Evolutionary conservation across 2,888 invertebrate genomes (phyloP).

Genomic region (Tolmerus cingulatus): DNA sequence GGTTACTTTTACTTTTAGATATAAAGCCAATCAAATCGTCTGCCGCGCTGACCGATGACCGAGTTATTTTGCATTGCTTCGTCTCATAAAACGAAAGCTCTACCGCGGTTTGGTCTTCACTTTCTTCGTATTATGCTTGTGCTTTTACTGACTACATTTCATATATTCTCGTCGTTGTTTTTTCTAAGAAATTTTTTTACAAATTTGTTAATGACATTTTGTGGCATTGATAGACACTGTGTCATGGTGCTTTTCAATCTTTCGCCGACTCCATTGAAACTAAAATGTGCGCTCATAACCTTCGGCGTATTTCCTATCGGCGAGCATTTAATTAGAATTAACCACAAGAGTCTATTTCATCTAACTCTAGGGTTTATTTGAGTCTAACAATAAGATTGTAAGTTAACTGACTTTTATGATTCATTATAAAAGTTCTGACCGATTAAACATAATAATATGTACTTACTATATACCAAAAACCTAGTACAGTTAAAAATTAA

Average conservation of each 20-base stretch:
- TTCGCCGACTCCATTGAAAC: constrained; percentile 1
- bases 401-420: neutral
- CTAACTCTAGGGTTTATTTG: neutral
- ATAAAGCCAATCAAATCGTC: neutral
- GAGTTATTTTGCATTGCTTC: neutral
- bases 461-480: too few species aligned
- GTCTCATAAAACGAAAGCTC: neutral
- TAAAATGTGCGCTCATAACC: constrained; percentile 2
- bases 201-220: constrained; percentile 18
- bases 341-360: neutral
- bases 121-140: neutral
- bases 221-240: constrained; percentile 2
- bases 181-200: neutral
- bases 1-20: constrained; percentile 25
- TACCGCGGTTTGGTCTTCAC: neutral
- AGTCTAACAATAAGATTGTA: neutral
- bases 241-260: constrained; percentile 8
- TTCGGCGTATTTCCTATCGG: neutral
- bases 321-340: neutral
- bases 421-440: neutral
- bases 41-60: neutral
- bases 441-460: neutral
- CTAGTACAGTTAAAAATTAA: too few species aligned
- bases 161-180: neutral
- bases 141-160: neutral